Base-by-base conservation (phyloP, 2,888 invertebrate species). In the Bimastos eiseni region DNA sequence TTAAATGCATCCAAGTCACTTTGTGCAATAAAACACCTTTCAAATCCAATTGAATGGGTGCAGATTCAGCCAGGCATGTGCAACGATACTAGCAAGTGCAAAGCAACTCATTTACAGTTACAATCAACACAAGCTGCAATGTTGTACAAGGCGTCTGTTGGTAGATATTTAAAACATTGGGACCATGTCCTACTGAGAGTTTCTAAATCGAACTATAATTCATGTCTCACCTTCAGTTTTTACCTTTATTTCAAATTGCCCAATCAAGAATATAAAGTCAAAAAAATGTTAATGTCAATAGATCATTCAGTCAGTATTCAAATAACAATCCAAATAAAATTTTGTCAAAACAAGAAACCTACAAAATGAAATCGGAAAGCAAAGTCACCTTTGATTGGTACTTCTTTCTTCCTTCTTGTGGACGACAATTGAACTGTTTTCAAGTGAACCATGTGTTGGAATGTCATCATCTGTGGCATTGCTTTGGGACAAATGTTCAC, bases 331-430 rank as follows among this genome's bases (percentile, higher is more conserved):
- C 49, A 49, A 49, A 49, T 49, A 49, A 49, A 1, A 49, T 21
- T 21, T 49, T 19, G 49, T 24, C 49, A 49, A 49, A 21, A 49
- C 49, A 49, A 49, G 24, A 49, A 49, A 49, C 21, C 1, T 21
- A 49, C 21, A 49, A 49, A 49, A 49, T 70, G 13, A 70, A 70
- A 70, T 70, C 11, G n/a, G 70, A 70, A 70, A 70, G 30, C 30
- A 30, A 70, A 70, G 30, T 70, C 70, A 70, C 70, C 70, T n/a
- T 70, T 13, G 30, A n/a, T n/a, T 70, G n/a, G 70, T 1, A 70
- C 70, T 70, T 70, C 70, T 70, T 70, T 70, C 70, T 70, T 70
- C n/a, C 70, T 70, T n/a, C 70, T 70, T 70, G n/a, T 70, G 70
- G n/a, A 70, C 8, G 70, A 70, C 70, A 70, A n/a, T 30, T 17